A percentile compares a stretch with the other conserved stretches of the same genome.
Conservation (phyloP, 2,797 vertebrate species). For the Oreortyx pictus region DNA sequence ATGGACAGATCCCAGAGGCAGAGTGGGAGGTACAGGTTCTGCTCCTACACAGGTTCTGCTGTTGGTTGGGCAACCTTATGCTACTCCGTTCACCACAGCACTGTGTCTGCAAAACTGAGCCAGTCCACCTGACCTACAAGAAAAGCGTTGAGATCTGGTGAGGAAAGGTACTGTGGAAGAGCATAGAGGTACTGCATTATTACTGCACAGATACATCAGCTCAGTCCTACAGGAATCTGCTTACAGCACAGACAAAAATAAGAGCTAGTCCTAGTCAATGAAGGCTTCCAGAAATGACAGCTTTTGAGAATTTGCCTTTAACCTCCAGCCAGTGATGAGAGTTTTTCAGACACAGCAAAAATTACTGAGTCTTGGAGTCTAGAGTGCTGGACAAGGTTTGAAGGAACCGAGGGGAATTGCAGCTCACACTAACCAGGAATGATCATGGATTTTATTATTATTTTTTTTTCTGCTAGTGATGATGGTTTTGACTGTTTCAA, state of each 20-base stretch:
- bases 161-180: neutral
- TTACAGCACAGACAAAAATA: neutral
- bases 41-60: slow-evolving; percentile 3
- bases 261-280: neutral
- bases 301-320: neutral
- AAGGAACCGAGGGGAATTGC: neutral
- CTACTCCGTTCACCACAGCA: neutral
- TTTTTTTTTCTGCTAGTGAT: fast-evolving
- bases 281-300: neutral
- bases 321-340: neutral
- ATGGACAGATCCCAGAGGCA: neutral
- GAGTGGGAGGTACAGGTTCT: neutral
- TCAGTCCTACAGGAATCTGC: neutral
- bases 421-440: neutral
- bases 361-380: neutral
- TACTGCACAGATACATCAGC: neutral
- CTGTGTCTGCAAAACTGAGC: neutral
- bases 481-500: neutral
- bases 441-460: too few species aligned
- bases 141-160: neutral
- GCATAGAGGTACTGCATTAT: neutral
- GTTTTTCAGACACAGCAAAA: neutral
- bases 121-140: neutral
- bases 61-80: neutral
- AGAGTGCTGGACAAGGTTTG: neutral